Evolutionary conservation across 1,140 invertebrate genomes (phyloP).

Genomic region (Drosophila aff.): DNA sequence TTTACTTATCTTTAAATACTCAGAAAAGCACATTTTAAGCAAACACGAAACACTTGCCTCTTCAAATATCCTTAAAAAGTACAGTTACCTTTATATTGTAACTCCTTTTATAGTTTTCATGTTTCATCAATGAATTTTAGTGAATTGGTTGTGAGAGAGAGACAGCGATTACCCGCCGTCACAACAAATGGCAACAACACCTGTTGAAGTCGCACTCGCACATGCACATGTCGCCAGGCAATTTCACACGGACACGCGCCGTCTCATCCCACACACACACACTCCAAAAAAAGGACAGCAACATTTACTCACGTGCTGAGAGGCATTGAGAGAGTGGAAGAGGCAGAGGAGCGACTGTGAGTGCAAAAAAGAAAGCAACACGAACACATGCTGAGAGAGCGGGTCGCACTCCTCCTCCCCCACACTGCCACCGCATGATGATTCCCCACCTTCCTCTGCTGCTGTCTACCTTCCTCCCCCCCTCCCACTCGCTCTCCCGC

Average conservation of each 20-base stretch:
- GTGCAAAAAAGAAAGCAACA: constrained; percentile 29
- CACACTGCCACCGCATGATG: constrained; percentile 8
- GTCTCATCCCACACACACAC: constrained; percentile 19
- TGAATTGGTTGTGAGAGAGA: constrained; percentile 21
- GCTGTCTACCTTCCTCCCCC: constrained; percentile 17
- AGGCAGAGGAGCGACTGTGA: constrained; percentile 8
- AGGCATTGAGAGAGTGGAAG: constrained; percentile 11
- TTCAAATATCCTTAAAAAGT: neutral
- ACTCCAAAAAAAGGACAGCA: constrained; percentile 64
- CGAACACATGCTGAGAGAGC: constrained; percentile 41
- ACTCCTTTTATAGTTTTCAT: neutral
- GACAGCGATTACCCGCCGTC: constrained; percentile 54
- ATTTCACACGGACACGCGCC: constrained; percentile 68
- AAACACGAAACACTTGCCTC: too few relatives aligned
- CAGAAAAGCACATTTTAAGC: neutral
- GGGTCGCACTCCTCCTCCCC: constrained; percentile 8
- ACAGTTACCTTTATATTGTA: neutral
- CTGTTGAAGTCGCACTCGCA: constrained; percentile 62
- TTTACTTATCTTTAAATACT: neutral
- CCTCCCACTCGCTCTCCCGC: constrained; percentile 12
- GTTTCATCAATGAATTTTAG: constrained; percentile 58
- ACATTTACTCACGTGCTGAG: constrained; percentile 49
- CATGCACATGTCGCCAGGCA: constrained; percentile 33
- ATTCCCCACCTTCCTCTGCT: neutral
- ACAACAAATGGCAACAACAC: constrained; percentile 74